Conservation (phyloP, 2,113 vertebrate species). For the Scopus umbretta region DNA sequence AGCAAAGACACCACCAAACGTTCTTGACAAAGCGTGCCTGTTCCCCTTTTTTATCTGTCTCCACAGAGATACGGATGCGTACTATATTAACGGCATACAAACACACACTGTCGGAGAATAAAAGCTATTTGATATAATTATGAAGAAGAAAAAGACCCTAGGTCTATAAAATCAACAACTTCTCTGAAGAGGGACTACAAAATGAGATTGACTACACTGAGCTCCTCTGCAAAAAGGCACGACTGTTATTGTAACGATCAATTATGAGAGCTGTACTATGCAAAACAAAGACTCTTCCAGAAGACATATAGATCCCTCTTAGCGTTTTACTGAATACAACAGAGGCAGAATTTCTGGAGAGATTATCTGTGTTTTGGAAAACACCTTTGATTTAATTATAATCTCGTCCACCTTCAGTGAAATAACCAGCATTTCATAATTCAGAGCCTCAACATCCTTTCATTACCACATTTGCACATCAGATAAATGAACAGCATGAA, state of each 20-base stretch:
- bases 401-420: not conserved
- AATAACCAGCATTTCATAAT: not conserved
- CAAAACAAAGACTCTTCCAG: not conserved
- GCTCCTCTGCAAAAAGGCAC: not conserved
- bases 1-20: not conserved
- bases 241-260: not conserved
- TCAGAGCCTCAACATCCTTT: not conserved
- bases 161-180: not conserved
- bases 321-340: not conserved
- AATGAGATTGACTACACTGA: not conserved
- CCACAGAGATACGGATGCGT: not conserved
- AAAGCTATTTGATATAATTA: not conserved
- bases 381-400: not conserved
- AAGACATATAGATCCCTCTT: not conserved
- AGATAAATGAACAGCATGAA: not conserved
- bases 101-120: not conserved
- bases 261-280: not conserved
- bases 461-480: conserved; percentile 4
- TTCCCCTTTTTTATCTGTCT: not conserved
- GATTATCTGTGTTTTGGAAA: not conserved
- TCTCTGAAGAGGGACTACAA: not conserved
- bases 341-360: not conserved
- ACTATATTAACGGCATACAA: not conserved
- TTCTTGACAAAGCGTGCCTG: not conserved
- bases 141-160: not conserved